phyloP scores from a whole-genome alignment of 2,113 vertebrate genomes.

The Lathamus discolor region DNA sequence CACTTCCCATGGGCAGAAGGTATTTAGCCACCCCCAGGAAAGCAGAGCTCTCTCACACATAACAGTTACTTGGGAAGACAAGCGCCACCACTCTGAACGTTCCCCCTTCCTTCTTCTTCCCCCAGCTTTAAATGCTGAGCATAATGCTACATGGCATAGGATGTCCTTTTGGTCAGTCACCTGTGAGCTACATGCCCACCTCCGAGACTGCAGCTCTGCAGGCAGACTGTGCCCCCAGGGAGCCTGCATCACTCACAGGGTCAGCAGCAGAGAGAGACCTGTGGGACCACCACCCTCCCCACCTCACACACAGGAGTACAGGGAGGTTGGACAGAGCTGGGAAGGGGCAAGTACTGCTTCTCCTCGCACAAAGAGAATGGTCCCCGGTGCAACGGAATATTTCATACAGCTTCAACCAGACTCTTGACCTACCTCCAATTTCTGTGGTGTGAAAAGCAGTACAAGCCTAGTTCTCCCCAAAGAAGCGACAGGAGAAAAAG shows the following conservation, averaged over 20 bases:
- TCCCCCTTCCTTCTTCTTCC: background rate
- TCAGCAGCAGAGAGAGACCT: background rate
- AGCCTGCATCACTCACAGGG: background rate
- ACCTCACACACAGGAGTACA: background rate
- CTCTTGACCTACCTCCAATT: background rate
- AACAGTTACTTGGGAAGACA: background rate
- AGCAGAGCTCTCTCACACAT: background rate
- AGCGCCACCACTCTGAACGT: background rate
- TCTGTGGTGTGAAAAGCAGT: background rate
- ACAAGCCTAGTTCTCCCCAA: background rate
- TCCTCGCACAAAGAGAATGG: background rate
- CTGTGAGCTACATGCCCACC: background rate
- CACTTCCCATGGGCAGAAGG: background rate
- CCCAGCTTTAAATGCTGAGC: background rate
- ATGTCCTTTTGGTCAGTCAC: background rate
- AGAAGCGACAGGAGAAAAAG: background rate
- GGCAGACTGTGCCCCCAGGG: background rate
- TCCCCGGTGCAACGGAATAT: fast-evolving
- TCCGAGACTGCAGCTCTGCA: background rate
- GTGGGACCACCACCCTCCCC: background rate
- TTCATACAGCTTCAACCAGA: background rate
- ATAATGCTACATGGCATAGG: background rate
- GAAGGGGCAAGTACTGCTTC: background rate
- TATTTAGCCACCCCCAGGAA: background rate
- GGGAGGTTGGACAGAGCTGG: background rate